phyloP scores from a whole-genome alignment of 2,113 vertebrate genomes.

The Cacatua alba region DNA sequence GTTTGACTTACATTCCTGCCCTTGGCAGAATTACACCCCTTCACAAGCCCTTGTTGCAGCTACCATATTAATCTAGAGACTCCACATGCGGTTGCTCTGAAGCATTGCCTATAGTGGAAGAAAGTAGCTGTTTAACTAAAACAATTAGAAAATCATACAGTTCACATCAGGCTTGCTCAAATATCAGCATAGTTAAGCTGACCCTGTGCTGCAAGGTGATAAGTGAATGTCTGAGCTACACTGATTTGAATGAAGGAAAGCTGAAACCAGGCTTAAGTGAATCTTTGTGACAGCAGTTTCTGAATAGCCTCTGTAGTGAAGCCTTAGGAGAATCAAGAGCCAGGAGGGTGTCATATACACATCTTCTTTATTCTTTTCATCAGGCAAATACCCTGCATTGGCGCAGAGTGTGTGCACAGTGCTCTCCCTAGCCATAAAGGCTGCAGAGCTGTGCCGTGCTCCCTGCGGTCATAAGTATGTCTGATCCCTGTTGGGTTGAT shows the following conservation, averaged over 20 bases:
- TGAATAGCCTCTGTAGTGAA: neutral
- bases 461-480: neutral
- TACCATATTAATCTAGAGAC: neutral
- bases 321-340: neutral
- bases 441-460: fast-evolving
- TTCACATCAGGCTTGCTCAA: neutral
- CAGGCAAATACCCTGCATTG: neutral
- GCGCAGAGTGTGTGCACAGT: fast-evolving
- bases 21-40: fast-evolving
- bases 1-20: neutral
- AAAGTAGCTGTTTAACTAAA: neutral
- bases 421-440: neutral
- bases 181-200: neutral
- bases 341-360: neutral
- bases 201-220: neutral
- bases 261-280: neutral
- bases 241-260: neutral
- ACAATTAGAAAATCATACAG: neutral
- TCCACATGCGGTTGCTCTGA: fast-evolving
- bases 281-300: neutral
- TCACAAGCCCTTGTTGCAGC: neutral
- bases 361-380: neutral
- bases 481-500: neutral
- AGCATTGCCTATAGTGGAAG: neutral
- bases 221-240: neutral